Evolutionary conservation across 2,113 vertebrate genomes (phyloP).

Genomic region (Trematocara unimaculatum): DNA sequence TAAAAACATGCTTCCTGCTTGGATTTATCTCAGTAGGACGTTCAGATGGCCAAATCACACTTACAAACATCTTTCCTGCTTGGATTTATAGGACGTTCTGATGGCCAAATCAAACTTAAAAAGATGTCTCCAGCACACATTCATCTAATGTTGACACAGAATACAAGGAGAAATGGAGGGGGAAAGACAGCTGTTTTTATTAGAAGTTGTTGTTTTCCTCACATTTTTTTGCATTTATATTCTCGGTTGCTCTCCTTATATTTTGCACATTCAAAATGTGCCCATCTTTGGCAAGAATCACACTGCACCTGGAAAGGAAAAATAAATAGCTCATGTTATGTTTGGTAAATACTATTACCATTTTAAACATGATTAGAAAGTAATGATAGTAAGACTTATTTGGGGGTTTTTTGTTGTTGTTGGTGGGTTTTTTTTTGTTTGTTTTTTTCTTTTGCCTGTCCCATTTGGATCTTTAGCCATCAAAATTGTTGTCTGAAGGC

Average conservation of each 20-base stretch:
- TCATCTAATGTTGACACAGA: background rate
- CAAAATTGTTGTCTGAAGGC: too few relatives aligned
- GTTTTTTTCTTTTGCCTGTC: too few relatives aligned
- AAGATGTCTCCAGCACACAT: background rate
- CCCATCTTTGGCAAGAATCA: background rate
- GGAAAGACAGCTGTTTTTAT: background rate
- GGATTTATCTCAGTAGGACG: accelerated
- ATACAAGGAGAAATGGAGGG: background rate
- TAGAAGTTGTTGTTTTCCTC: background rate
- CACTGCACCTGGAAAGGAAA: background rate
- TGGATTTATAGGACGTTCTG: accelerated
- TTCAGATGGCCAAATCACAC: too few relatives aligned
- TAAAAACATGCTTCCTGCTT: too few relatives aligned
- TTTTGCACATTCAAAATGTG: background rate
- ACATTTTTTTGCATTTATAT: background rate
- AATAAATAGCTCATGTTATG: background rate
- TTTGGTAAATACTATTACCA: too few relatives aligned
- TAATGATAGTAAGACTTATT: too few relatives aligned
- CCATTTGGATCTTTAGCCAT: too few relatives aligned
- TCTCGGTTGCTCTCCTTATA: background rate
- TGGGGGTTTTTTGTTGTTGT: too few relatives aligned
- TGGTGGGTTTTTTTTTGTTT: too few relatives aligned
- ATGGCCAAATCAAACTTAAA: background rate
- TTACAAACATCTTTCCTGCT: accelerated
- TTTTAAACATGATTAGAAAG: too few relatives aligned